phyloP scores from a whole-genome alignment of 2,797 vertebrate species.

The Fundulus diaphanus region DNA sequence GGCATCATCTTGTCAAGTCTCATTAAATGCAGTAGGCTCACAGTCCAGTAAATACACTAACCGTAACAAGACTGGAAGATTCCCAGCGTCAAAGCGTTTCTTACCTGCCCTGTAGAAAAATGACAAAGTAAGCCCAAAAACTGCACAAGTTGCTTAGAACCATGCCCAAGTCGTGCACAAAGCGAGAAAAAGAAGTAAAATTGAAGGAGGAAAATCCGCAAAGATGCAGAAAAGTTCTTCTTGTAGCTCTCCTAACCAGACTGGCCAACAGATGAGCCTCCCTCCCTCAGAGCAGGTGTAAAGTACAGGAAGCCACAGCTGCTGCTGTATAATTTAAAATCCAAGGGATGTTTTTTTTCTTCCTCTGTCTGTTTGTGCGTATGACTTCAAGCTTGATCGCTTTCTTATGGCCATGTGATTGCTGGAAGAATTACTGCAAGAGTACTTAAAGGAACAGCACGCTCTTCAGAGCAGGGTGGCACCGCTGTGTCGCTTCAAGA shows the following conservation, averaged over 20 bases:
- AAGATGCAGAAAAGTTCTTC: constrained; percentile 44
- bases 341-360: constrained; percentile 49
- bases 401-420: constrained; percentile 74
- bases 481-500: not conserved
- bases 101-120: constrained; percentile 78
- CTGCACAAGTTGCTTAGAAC: constrained; percentile 50
- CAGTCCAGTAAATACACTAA: not conserved
- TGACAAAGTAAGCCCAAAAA: constrained; percentile 60
- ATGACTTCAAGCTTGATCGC: constrained; percentile 70
- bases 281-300: constrained; percentile 70
- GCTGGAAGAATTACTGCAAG: constrained; percentile 74
- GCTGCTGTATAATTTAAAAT: constrained; percentile 76
- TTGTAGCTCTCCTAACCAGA: constrained; percentile 46
- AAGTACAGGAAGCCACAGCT: constrained; percentile 67
- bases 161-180: constrained; percentile 64
- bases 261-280: constrained; percentile 56
- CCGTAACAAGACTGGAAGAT: not conserved
- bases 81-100: constrained; percentile 14
- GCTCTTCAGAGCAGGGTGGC: constrained; percentile 22
- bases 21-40: constrained; percentile 1
- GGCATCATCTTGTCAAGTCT: constrained; percentile 1
- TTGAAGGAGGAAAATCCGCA: constrained; percentile 5
- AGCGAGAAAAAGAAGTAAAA: constrained; percentile 5
- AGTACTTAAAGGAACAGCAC: constrained; percentile 80
- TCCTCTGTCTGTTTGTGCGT: constrained; percentile 60